Percentiles rank a stretch among this genome's conserved stretches.
phyloP scores from a whole-genome alignment of 1,140 invertebrate genomes.

The Hylaeus volcanicus region DNA sequence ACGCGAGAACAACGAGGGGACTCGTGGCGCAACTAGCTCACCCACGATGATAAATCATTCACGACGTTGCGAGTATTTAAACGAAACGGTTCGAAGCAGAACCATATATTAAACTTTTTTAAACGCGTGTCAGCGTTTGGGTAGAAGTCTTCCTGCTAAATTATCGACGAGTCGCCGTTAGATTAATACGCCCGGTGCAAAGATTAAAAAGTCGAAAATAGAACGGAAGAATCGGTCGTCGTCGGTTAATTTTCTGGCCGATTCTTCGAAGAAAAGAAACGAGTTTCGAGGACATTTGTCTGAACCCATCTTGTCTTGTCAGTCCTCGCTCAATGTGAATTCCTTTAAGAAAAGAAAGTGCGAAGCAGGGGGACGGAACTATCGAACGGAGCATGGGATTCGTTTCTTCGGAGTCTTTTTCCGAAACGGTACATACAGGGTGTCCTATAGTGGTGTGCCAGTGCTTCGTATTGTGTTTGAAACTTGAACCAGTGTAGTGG shows the following conservation, averaged over 20 bases:
- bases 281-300: constrained; percentile 54
- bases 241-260: constrained; percentile 32
- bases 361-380: constrained; percentile 7
- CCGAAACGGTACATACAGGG: constrained; percentile 12
- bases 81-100: constrained; percentile 67
- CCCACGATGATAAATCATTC: constrained; percentile 69
- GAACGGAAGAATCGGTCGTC: not conserved
- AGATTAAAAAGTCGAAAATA: not conserved
- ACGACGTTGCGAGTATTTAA: constrained; percentile 69
- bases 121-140: constrained; percentile 48
- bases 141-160: not conserved
- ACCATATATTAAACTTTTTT: constrained; percentile 66
- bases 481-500: too few species aligned
- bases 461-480: too few species aligned
- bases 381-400: constrained; percentile 50
- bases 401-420: constrained; percentile 43
- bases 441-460: too few species aligned
- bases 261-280: constrained; percentile 47
- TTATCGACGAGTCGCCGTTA: not conserved
- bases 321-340: constrained; percentile 57
- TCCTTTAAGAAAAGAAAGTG: constrained; percentile 59
- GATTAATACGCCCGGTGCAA: not conserved
- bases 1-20: constrained; percentile 42
- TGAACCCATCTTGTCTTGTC: constrained; percentile 36
- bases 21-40: constrained; percentile 60